Evolutionary conservation across 1,140 invertebrate species (phyloP), one percentile per base, ranked within the genome.

Genomic region (Armadillidium nasatum): DNA sequence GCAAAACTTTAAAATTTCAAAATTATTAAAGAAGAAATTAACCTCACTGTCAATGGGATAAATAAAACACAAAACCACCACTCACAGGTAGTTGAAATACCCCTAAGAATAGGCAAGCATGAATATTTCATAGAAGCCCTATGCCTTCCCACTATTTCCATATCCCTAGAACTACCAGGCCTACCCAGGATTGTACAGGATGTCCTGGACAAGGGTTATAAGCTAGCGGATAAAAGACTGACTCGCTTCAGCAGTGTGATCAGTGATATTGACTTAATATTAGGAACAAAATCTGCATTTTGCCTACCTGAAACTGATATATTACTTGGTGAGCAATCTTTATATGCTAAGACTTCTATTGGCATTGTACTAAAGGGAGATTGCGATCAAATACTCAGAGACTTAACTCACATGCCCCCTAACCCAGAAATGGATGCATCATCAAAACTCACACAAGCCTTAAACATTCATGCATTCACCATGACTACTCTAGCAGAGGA

Each of bases 351-450:
- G 13, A 21, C 73, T n/a, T 2, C 11, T 7, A 10, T 74, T 21
- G 73, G 46, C 2, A 50, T 74, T 19, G 13, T 74, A 50, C 46
- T 74, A 13, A 54, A 44, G 22, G 73, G 73, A 2, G 33, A 74
- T 60, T 15, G 45, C 4, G 10, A 6, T 15, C n/a, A 33, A 9
- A 68, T 74, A 4, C 13, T 46, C 13, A 54, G 19, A n/a, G 21
- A 60, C 33, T 46, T 13, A n/a, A 10, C 13, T 11, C 13, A 21
- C 33, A 15, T 74, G 2, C 54, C 73, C 21, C 4, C 4, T 33
- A 33, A 33, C 33, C 7, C 66, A 68, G 19, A 15, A 19, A 68
- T 1, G 2, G 33, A 33, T 1, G 1, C 33, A 33, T 1, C 33
- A 33, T 6, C 33, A n/a, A n/a, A n/a, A n/a, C n/a, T n/a, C n/a